Evolutionary conservation across 2,888 invertebrate species (phyloP).

Genomic region (Cylindroiulus punctatus): DNA sequence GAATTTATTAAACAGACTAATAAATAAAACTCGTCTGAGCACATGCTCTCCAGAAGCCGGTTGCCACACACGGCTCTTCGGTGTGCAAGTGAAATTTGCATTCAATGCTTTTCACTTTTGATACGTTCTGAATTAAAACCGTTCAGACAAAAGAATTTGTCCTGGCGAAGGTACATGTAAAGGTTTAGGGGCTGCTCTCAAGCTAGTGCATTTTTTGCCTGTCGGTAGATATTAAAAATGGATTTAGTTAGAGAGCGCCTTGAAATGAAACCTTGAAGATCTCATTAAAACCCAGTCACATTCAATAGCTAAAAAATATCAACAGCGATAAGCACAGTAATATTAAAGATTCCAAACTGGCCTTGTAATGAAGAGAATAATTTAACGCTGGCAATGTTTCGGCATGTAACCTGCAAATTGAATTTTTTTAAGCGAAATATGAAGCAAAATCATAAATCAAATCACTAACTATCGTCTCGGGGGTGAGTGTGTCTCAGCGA

Average conservation of each 20-base stretch:
- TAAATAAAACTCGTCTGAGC: neutral
- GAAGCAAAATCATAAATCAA: neutral
- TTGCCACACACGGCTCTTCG: neutral
- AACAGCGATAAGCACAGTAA: neutral
- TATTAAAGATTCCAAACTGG: neutral
- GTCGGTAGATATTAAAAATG: neutral
- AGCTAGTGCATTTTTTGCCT: neutral
- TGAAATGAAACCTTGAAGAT: neutral
- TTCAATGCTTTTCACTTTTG: neutral
- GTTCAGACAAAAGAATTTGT: neutral
- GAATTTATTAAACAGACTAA: neutral
- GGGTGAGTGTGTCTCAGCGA: neutral
- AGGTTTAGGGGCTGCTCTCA: neutral
- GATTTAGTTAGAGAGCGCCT: neutral
- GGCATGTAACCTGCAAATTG: neutral
- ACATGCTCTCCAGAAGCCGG: neutral
- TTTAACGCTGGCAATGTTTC: neutral
- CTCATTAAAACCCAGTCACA: conserved; percentile 37
- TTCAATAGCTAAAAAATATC: conserved; percentile 21
- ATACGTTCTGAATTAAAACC: neutral
- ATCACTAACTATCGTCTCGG: too few relatives aligned
- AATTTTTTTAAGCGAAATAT: neutral
- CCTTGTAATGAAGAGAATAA: neutral
- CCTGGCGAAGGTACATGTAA: neutral
- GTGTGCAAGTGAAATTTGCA: neutral